Evolutionary conservation across 2,888 invertebrate genomes (phyloP).

Genomic region (Tolmerus cingulatus): DNA sequence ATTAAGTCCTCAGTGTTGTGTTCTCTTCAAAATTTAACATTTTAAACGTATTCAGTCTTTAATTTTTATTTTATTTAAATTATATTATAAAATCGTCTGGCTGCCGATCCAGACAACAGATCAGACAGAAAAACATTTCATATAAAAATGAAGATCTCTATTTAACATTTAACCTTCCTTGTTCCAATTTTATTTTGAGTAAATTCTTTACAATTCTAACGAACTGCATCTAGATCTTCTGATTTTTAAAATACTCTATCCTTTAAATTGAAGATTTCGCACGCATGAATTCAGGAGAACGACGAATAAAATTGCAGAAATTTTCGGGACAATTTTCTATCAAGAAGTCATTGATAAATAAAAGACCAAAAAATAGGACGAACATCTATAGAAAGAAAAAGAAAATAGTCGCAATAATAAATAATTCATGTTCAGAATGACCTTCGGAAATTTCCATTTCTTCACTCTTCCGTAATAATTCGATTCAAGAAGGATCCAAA

Average conservation of each 20-base stretch:
- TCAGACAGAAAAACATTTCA: background rate
- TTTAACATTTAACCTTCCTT: background rate
- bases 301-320: background rate
- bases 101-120: no score
- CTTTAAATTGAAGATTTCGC: background rate
- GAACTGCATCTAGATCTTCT: background rate
- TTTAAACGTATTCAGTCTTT: no score
- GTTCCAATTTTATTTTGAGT: background rate
- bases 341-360: background rate
- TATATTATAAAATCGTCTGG: no score
- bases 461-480: conserved; percentile 4
- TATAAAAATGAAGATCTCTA: background rate
- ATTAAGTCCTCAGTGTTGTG: no score
- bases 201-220: background rate
- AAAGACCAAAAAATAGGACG: background rate
- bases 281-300: background rate
- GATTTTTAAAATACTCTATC: background rate
- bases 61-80: no score
- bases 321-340: background rate
- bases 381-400: background rate
- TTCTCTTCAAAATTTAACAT: no score
- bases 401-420: background rate
- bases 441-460: conserved; percentile 5
- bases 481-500: background rate
- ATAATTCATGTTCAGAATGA: background rate